Conservation (phyloP, 2,113 vertebrate species). For the Bubalus kerabau region DNA sequence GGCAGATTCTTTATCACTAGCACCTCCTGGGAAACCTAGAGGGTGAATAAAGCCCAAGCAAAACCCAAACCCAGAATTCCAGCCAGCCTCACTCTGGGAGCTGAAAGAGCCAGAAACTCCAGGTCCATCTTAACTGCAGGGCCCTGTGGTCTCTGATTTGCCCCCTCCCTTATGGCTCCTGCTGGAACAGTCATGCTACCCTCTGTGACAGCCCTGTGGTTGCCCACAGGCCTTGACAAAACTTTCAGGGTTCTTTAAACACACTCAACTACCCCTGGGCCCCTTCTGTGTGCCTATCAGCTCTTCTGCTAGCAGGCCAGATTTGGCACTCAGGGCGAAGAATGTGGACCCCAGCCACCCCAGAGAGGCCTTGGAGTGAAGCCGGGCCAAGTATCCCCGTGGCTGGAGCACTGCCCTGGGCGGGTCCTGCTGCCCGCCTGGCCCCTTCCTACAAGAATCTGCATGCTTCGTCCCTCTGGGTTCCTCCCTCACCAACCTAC, state of each 20-base stretch:
- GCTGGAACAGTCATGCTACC: not conserved
- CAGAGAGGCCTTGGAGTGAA: not conserved
- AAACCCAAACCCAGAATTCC: not conserved
- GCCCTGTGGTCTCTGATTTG: not conserved
- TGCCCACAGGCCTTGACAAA: not conserved
- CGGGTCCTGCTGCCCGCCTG: not conserved
- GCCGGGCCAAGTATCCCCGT: not conserved
- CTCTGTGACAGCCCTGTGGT: not conserved
- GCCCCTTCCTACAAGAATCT: slow-evolving; percentile 49
- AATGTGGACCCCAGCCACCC: not conserved
- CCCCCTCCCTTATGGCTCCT: not conserved
- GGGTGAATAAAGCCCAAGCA: not conserved
- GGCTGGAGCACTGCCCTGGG: not conserved
- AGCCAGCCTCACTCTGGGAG: not conserved
- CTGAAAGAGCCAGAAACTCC: not conserved
- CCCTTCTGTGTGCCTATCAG: not conserved
- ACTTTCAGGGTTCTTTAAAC: not conserved
- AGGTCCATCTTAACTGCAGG: not conserved
- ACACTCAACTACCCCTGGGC: not conserved
- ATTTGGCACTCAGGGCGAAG: not conserved
- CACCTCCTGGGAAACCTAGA: not conserved
- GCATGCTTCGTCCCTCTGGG: slow-evolving; percentile 59
- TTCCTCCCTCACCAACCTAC: slow-evolving; percentile 66
- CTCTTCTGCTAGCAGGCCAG: not conserved
- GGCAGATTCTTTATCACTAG: not conserved